Evolutionary conservation across 1,140 invertebrate species (phyloP), one percentile per base, ranked within the genome.

Genomic region (Zaprionus inermis): DNA sequence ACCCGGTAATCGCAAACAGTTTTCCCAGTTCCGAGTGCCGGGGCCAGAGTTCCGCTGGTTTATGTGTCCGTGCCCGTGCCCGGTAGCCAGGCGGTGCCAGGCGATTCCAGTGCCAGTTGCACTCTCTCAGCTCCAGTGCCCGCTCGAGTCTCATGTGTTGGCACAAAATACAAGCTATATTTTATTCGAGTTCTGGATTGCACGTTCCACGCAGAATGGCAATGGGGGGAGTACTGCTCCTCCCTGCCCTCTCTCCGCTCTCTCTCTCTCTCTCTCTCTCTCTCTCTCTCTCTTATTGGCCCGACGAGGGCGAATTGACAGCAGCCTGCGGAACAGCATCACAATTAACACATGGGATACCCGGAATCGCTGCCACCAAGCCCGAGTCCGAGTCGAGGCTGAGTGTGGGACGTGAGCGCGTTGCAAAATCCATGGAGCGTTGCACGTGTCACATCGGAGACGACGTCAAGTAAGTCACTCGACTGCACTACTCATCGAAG

Each of bases 361-460:
- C 56, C 46, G 24, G 63, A 44, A 66, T 65, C 68, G 72, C 32
- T 11, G 44, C n/a, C n/a, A n/a, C n/a, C n/a, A n/a, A n/a, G 30
- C 28, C 67, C 49, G 20, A 73, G 28, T 46, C 49, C 5, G 18
- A 12, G 9, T 5, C 38, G 32, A n/a, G 32, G 46, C n/a, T 10
- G 55, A 30, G 55, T 51, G 9, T 6, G 66, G 61, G 58, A 79
- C 78, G 76, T 79, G 78, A 79, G 78, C 44, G 56, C 36, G 52
- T 54, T 67, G 36, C 51, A n/a, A 81, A 80, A 73, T 81, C 79
- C 79, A 63, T 73, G 74, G 61, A 63, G 74, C 65, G 58, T 61
- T 74, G 70, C 78, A 81, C 73, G 74, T 76, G 77, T 81, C 77
- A 81, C 76, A 74, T 72, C 68, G 56, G 57, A 28, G 30, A 30